Conservation (phyloP, 2,888 invertebrate species). For the Pasiphila rectangulata region DNA sequence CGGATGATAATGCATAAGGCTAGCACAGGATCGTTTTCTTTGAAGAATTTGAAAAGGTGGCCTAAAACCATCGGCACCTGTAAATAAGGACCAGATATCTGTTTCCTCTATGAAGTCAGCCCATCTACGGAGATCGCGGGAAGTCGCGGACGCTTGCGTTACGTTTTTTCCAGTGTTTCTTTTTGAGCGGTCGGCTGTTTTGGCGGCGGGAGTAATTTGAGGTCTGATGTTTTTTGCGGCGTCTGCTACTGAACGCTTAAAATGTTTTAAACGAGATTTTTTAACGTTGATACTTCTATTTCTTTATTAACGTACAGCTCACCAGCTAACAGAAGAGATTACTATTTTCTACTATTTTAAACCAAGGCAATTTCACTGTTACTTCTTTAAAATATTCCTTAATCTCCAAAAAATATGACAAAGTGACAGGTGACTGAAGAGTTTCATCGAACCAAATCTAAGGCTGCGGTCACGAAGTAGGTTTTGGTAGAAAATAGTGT, state of each 20-base stretch:
- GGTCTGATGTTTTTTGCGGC: slow-evolving; percentile 14
- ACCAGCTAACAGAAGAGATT: neutral
- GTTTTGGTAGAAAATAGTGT: too few species aligned
- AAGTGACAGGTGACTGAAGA: too few species aligned
- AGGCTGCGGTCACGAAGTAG: too few species aligned
- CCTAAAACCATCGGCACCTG: neutral
- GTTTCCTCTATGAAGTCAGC: slow-evolving; percentile 6
- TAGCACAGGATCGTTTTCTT: too few species aligned
- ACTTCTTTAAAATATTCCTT: too few species aligned
- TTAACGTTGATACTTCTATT: neutral
- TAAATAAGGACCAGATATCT: neutral
- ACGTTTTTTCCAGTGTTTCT: slow-evolving; percentile 51
- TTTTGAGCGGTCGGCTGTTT: slow-evolving; percentile 36
- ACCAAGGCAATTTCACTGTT: too few species aligned
- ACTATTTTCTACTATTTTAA: too few species aligned
- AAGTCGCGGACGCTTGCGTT: slow-evolving; percentile 57
- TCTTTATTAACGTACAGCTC: neutral
- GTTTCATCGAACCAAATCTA: too few species aligned
- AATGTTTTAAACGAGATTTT: slow-evolving; percentile 10
- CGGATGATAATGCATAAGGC: too few species aligned
- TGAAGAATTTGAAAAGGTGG: neutral
- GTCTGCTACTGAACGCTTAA: slow-evolving; percentile 4
- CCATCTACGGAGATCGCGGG: slow-evolving; percentile 38
- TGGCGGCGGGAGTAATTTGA: slow-evolving; percentile 34
- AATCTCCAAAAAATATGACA: too few species aligned